phyloP scores from a whole-genome alignment of 2,888 invertebrate species.

The Tupiocoris notatus region DNA sequence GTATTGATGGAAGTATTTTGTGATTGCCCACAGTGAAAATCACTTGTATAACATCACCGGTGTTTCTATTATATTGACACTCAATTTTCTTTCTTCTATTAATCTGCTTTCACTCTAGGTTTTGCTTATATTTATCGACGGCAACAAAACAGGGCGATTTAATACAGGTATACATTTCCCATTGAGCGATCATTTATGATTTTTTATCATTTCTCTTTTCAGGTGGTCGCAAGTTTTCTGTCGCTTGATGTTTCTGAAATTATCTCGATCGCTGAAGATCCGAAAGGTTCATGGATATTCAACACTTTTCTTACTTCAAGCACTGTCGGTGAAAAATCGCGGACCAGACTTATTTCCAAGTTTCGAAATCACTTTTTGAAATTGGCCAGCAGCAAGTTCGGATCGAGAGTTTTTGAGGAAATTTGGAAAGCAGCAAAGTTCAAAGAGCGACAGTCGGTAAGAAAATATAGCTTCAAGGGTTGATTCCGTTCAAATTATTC shows the following conservation, averaged over 20 bases:
- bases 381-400: conserved; percentile 20
- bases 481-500: too few species aligned
- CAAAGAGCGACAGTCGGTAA: conserved; percentile 5
- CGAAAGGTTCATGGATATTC: conserved; percentile 22
- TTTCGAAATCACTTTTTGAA: neutral
- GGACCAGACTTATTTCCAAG: neutral
- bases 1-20: neutral
- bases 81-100: neutral
- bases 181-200: neutral
- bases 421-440: conserved; percentile 16
- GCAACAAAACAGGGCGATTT: conserved; percentile 35
- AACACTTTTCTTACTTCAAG: conserved; percentile 1
- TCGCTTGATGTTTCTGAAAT: neutral
- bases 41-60: neutral
- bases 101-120: neutral
- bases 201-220: neutral
- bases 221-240: conserved; percentile 21
- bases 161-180: too few species aligned
- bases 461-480: too few species aligned
- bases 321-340: conserved; percentile 25
- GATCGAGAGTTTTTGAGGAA: conserved; percentile 30
- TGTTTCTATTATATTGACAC: neutral
- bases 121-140: neutral
- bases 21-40: too few species aligned
- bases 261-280: neutral